Base-by-base conservation (phyloP, 2,797 vertebrate genomes). In the Acanthurus tractus region DNA sequence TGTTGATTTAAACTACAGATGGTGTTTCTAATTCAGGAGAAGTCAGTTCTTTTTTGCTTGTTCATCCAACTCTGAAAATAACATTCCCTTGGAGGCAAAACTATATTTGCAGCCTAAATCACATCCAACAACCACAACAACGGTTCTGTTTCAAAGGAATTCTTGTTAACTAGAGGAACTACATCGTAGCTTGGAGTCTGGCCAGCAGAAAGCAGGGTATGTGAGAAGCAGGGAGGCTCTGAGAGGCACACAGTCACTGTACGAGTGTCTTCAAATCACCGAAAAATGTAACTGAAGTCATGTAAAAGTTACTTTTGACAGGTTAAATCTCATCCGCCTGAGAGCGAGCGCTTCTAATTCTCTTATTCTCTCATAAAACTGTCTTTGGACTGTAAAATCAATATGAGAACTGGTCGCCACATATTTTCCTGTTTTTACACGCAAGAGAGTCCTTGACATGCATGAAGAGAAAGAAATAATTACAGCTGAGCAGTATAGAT, bases 41-140 rank as follows among this genome's bases (percentile, higher is more conserved):
- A 71, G 56, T 64, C 62, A 13, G 15, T 25, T 48, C 15, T 63
- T 66, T 66, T 66, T 70, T 56, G 56, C 58, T 74, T 70, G 29
- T 72, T 86, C 58, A 36, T 48, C 72, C 55, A 69, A 54, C 61
- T 79, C 73, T 81, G 38, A 73, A 74, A 77, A 82, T 65, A 79
- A 22, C 25, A 67, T 14, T 52, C 63, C 74, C 68, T 62, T 3
- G 25, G 57, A 76, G 68, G 17, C 55, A 58, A 74, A 23, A 42
- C 42, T 64, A 52, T 80, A 63, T 64, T 70, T 72, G 58, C 56
- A 63, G 63, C 55, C 38, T 36, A 76, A 80, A 86, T 64, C 44
- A 55, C 68, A 70, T 73, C 44, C 63, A 86, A 78, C 56, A 69
- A 59, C 36, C 53, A 70, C 42, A 71, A 79, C 76, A 48, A 55